These are phyloP conservation scores for Fulica atra DNA, from an alignment of 2,113 vertebrate genomes.

Conservation along the genomic window DNA sequence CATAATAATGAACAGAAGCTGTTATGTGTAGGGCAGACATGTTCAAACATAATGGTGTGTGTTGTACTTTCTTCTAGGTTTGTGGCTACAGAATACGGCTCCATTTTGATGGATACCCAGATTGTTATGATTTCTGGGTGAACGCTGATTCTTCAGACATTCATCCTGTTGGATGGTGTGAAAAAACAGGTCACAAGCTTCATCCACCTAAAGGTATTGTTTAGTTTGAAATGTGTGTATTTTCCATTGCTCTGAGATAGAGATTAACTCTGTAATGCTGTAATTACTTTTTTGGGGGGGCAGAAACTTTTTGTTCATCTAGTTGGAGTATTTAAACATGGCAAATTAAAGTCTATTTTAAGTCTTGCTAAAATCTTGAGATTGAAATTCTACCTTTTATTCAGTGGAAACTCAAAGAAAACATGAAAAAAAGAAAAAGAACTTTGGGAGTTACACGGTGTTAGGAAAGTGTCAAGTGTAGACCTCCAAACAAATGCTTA, in stretches of 20 bases:
- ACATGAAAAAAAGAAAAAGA: neutral
- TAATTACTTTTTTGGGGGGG: neutral
- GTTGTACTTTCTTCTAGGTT: constrained; percentile 69
- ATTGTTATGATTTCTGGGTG: constrained; percentile 88
- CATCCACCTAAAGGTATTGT: constrained; percentile 84
- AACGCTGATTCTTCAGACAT: constrained; percentile 86
- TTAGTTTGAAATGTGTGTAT: neutral
- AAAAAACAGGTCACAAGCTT: constrained; percentile 87
- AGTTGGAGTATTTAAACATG: neutral
- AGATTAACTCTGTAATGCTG: neutral
- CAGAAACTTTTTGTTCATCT: neutral
- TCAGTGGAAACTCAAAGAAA: neutral
- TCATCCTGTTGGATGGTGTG: constrained; percentile 87
- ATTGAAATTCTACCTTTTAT: neutral
- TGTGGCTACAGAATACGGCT: constrained; percentile 85
- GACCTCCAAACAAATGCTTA: neutral
- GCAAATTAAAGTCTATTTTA: neutral
- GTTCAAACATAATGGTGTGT: neutral
- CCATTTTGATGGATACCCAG: constrained; percentile 85
- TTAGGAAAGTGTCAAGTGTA: neutral
- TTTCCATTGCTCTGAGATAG: neutral
- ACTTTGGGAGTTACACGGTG: neutral
- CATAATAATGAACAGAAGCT: neutral
- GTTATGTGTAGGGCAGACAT: neutral
- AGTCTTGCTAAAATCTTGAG: neutral